phyloP scores from a whole-genome alignment of 1,140 invertebrate species.

The Cherax destructor region DNA sequence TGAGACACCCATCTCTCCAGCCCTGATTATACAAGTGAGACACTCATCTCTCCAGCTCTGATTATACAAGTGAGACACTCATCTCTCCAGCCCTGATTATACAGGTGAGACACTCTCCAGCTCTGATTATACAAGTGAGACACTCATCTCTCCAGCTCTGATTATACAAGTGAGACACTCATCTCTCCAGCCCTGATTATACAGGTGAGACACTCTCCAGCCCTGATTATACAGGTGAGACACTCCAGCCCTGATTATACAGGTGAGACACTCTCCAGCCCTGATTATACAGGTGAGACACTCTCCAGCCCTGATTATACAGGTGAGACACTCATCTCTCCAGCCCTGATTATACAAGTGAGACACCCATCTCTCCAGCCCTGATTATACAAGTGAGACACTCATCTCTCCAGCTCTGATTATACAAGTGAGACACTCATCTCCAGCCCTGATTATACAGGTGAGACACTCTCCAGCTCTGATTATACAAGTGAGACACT shows the following conservation, averaged over 20 bases:
- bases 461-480: no score
- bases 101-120: no score
- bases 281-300: background rate
- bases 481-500: background rate
- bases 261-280: constrained; percentile 62
- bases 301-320: background rate
- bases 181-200: background rate
- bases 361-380: background rate
- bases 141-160: background rate
- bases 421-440: background rate
- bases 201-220: background rate
- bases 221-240: no score
- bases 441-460: background rate
- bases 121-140: background rate
- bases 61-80: no score
- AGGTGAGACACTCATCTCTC: background rate
- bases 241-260: constrained; percentile 73
- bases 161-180: no score
- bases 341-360: no score
- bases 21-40: background rate
- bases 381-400: background rate
- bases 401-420: background rate
- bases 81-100: background rate
- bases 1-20: background rate
- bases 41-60: no score